A percentile compares a stretch with the other conserved stretches of the same genome.
phyloP scores from a whole-genome alignment of 2,113 vertebrate species.

The Tenebrosternarchus preto region DNA sequence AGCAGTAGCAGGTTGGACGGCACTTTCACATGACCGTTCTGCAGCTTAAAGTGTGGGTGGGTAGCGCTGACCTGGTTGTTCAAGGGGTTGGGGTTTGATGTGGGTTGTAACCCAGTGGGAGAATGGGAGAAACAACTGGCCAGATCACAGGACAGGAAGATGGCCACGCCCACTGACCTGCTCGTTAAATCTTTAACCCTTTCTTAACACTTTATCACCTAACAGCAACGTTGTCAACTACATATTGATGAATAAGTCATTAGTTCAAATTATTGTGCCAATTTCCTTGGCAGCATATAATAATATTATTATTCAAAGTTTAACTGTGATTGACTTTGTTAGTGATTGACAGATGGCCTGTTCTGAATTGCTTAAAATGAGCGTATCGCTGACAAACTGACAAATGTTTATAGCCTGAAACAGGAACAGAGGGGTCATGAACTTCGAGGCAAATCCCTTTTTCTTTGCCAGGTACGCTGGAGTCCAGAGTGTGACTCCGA shows the following conservation, averaged over 20 bases:
- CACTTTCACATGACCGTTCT: neutral
- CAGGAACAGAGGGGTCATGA: too few species aligned
- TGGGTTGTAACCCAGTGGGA: neutral
- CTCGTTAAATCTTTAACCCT: too few species aligned
- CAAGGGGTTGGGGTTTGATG: neutral
- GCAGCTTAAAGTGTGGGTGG: neutral
- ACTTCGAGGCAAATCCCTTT: too few species aligned
- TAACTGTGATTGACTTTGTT: neutral
- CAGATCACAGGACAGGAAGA: neutral
- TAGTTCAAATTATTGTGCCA: neutral
- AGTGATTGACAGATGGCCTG: neutral
- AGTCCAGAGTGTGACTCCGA: neutral
- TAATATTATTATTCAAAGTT: neutral
- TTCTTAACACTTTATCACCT: neutral
- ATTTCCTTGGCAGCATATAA: neutral
- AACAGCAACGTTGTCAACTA: neutral
- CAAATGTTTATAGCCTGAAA: neutral
- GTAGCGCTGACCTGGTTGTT: neutral
- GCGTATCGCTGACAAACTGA: too few species aligned
- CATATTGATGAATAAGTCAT: neutral
- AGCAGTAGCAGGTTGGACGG: neutral
- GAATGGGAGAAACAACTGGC: neutral
- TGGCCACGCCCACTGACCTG: too few species aligned
- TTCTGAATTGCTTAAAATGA: neutral
- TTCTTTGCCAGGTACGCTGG: neutral